Conservation (phyloP, 2,888 invertebrate genomes). For the Synanthedon formicaeformis region DNA sequence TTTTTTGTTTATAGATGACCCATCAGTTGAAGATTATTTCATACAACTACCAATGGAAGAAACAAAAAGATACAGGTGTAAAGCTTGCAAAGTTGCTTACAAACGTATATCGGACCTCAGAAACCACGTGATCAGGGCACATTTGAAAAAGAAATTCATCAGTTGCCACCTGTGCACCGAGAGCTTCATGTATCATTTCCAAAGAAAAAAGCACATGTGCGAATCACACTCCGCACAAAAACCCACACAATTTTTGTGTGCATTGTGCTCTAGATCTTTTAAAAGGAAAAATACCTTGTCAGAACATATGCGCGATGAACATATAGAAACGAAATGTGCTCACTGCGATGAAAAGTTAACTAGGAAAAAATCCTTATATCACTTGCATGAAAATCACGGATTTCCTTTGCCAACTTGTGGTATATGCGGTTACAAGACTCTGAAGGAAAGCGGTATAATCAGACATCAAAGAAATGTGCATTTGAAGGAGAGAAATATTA, state of each 20-base stretch:
- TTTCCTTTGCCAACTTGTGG: slow-evolving; percentile 22
- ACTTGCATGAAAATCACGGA: slow-evolving; percentile 19
- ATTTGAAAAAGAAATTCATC: slow-evolving; percentile 17
- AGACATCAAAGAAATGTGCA: slow-evolving; percentile 22
- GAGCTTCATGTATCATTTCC: slow-evolving; percentile 20
- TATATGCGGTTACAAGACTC: slow-evolving; percentile 13
- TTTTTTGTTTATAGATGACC: slow-evolving; percentile 3
- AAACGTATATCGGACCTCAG: slow-evolving; percentile 16
- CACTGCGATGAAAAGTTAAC: slow-evolving; percentile 11
- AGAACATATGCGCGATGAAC: slow-evolving; percentile 16
- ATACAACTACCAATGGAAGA: slow-evolving; percentile 4
- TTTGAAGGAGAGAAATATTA: slow-evolving; percentile 17
- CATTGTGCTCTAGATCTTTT: slow-evolving; percentile 13
- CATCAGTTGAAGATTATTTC: slow-evolving; percentile 14
- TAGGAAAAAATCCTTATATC: slow-evolving; percentile 14
- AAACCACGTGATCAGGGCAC: slow-evolving; percentile 14
- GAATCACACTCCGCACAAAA: slow-evolving; percentile 3
- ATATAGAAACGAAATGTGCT: slow-evolving; percentile 13
- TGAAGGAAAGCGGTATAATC: slow-evolving; percentile 11
- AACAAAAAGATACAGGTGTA: slow-evolving; percentile 14
- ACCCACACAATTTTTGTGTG: slow-evolving; percentile 13
- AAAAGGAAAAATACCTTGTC: slow-evolving; percentile 19
- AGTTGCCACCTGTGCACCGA: slow-evolving; percentile 16
- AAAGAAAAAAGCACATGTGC: slow-evolving; percentile 12
- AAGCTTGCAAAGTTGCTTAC: slow-evolving; percentile 17